Evolutionary conservation across 2,888 invertebrate species (phyloP), one percentile per base, ranked within the genome.

Genomic region (Stomorhina lunata): DNA sequence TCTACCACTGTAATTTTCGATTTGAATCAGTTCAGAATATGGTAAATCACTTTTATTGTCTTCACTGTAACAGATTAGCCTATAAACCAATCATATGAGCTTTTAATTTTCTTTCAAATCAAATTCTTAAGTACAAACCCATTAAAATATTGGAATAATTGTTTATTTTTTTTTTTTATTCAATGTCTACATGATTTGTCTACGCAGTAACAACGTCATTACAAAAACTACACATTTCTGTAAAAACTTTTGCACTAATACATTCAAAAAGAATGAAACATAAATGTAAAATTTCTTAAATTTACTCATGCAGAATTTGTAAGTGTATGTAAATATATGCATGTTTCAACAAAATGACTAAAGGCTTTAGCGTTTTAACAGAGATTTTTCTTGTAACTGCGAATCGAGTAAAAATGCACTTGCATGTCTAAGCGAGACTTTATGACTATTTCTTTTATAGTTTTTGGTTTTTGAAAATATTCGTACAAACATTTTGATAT

Each of bases 341-440:
- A 69, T 50, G 71, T 68, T 59, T 50, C 71, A 80, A 10, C 45
- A 80, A 80, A 50, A 66, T 83, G 79, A 83, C 82, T 83, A 79
- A 77, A 77, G 71, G 61, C 80, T 68, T 76, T 69, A 72, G 77
- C 66, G 61, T 72, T 83, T 72, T 55, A 59, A 57, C 63, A 69
- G 57, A 77, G 68, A 80, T 80, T 80, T 80, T 77, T 68, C 68
- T 57, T 72, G 59, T 80, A 66, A 53, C 48, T 22, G 37, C 15
- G 40, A 57, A 53, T 48, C 10, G 22, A 61, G 53, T 22, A n/a
- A 63, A 81, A 80, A 79, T 84, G 59, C 84, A 81, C 81, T 84
- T 84, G 84, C 84, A 84, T 84, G 84, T 79, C 81, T 78, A 53
- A 78, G 50, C 68, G 73, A 78, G 78, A 81, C 77, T 78, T 80